Evolutionary conservation across 2,113 vertebrate species (phyloP).

Genomic region (Labeo catla): DNA sequence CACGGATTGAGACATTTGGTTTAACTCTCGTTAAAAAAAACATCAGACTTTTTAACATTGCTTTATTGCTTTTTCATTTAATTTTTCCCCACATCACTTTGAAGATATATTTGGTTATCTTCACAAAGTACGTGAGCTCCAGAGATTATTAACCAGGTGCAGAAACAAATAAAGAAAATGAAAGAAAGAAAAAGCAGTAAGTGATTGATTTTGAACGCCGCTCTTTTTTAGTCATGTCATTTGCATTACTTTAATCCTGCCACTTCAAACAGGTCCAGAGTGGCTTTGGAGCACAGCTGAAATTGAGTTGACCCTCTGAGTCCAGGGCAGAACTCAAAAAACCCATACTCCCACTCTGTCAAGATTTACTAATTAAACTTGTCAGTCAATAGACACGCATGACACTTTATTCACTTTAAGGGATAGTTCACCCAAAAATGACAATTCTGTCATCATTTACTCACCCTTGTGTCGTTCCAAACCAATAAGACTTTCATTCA

Average conservation of each 20-base stretch:
- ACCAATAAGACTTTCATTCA: neutral
- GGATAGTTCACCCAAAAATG: neutral
- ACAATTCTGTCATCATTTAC: neutral
- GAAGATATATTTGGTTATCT: neutral
- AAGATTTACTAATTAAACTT: constrained; percentile 72
- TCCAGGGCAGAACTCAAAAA: constrained; percentile 64
- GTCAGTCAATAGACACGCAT: constrained; percentile 68
- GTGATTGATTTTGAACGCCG: constrained; percentile 31
- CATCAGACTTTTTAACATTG: constrained; percentile 3
- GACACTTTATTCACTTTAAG: constrained; percentile 30
- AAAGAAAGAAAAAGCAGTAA: constrained; percentile 3
- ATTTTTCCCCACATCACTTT: neutral
- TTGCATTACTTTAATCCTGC: constrained; percentile 64
- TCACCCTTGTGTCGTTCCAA: neutral
- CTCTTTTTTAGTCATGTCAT: constrained; percentile 60
- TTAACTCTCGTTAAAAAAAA: constrained; percentile 1
- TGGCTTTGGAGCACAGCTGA: constrained; percentile 67
- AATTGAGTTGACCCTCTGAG: constrained; percentile 73
- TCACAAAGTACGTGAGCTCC: constrained; percentile 11
- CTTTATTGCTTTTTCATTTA: neutral
- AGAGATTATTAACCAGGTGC: constrained; percentile 50
- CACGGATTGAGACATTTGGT: neutral
- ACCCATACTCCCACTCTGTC: constrained; percentile 55
- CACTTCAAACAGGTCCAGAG: constrained; percentile 64
- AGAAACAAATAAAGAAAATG: neutral